Conservation (phyloP, 2,797 vertebrate species). For the Dendrocincla fuliginosa region DNA sequence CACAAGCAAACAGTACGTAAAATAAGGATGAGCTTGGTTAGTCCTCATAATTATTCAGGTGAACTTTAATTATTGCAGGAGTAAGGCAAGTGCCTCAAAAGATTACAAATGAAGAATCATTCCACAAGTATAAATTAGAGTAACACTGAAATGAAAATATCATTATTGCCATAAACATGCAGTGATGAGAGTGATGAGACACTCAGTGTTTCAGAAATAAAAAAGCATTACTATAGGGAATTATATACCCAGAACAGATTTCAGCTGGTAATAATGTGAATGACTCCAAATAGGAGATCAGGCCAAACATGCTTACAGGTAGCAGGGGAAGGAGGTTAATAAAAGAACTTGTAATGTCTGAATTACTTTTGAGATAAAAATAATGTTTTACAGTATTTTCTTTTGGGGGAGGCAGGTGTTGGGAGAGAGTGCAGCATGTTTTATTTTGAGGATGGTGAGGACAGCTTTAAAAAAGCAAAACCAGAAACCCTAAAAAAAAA, state of each 20-base stretch:
- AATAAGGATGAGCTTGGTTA: neutral
- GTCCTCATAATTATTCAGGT: neutral
- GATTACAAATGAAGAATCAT: neutral
- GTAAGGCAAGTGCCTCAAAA: neutral
- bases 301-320: neutral
- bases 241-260: neutral
- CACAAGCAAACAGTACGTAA: neutral
- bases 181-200: neutral
- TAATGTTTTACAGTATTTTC: neutral
- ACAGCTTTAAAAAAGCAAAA: neutral
- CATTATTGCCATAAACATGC: neutral
- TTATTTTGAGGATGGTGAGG: neutral
- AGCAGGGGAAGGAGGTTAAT: neutral
- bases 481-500: neutral
- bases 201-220: neutral
- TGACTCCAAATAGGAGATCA: neutral
- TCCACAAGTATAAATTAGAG: neutral
- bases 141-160: neutral
- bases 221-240: neutral
- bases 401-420: neutral
- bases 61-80: neutral
- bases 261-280: neutral
- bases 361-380: neutral
- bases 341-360: neutral
- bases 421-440: neutral